Conservation (phyloP, 2,797 vertebrate genomes). For the Octomys mimax region DNA sequence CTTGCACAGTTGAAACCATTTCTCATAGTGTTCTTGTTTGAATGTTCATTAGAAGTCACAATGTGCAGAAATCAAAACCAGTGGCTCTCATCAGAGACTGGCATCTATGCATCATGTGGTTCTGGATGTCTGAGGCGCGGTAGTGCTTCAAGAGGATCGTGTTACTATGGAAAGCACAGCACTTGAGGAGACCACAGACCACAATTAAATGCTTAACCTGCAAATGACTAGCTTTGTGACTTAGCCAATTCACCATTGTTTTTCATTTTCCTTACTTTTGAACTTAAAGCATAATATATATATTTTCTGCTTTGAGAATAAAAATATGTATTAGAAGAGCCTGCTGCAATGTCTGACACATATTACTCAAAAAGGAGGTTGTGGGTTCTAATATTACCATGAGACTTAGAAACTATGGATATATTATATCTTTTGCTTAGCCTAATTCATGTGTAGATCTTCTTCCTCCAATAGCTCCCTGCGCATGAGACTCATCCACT, state of each 20-base stretch:
- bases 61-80: background rate
- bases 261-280: constrained; percentile 44
- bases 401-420: background rate
- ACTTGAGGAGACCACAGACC: background rate
- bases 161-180: background rate
- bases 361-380: background rate
- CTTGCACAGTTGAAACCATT: background rate
- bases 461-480: background rate
- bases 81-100: background rate
- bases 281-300: background rate
- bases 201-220: background rate
- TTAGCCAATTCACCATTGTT: background rate
- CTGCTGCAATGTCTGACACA: background rate
- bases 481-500: background rate
- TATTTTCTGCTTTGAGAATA: background rate
- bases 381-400: background rate
- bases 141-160: background rate
- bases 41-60: background rate
- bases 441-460: background rate
- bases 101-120: background rate
- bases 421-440: background rate
- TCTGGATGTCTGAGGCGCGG: background rate
- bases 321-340: background rate
- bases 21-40: background rate
- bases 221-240: background rate